Percentiles rank a stretch among this genome's conserved stretches.
Conservation (phyloP, 2,797 vertebrate genomes). For the Premnoplex brunnescens region DNA sequence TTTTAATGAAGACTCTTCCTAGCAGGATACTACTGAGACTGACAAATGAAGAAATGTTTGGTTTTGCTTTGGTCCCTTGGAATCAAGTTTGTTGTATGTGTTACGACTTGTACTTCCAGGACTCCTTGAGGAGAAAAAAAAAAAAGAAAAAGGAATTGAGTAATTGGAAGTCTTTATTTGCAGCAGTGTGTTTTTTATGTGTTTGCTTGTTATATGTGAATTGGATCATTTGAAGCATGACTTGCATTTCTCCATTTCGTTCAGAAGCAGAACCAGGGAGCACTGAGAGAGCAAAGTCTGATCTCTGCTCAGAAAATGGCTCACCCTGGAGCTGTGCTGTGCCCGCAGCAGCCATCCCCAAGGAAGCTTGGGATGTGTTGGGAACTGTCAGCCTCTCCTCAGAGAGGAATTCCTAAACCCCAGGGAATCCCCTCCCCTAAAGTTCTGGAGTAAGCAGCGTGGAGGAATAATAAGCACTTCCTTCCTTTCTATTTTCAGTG, state of each 20-base stretch:
- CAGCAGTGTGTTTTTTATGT: background rate
- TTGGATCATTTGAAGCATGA: background rate
- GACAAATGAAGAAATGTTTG: background rate
- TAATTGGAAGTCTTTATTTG: background rate
- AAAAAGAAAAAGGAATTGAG: background rate
- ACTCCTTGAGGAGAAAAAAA: background rate
- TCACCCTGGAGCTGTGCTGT: background rate
- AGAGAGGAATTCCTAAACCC: constrained; percentile 56
- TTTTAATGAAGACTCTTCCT: background rate
- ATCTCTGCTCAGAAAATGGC: constrained; percentile 34
- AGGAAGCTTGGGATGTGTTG: constrained; percentile 3
- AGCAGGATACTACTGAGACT: background rate
- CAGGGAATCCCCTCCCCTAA: constrained; percentile 48
- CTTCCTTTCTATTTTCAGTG: constrained; percentile 58
- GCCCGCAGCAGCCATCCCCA: background rate
- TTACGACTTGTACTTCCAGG: background rate
- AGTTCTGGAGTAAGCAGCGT: constrained; percentile 5
- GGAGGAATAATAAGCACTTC: constrained; percentile 53
- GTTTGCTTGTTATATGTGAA: background rate
- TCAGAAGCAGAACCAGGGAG: background rate
- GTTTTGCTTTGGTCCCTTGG: background rate
- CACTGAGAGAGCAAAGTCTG: background rate
- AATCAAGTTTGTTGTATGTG: background rate
- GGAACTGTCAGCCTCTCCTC: constrained; percentile 22
- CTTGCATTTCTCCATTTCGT: background rate